Percentiles rank a stretch among this genome's conserved stretches.
phyloP scores from a whole-genome alignment of 2,113 vertebrate species.

The Pteronura brasiliensis region DNA sequence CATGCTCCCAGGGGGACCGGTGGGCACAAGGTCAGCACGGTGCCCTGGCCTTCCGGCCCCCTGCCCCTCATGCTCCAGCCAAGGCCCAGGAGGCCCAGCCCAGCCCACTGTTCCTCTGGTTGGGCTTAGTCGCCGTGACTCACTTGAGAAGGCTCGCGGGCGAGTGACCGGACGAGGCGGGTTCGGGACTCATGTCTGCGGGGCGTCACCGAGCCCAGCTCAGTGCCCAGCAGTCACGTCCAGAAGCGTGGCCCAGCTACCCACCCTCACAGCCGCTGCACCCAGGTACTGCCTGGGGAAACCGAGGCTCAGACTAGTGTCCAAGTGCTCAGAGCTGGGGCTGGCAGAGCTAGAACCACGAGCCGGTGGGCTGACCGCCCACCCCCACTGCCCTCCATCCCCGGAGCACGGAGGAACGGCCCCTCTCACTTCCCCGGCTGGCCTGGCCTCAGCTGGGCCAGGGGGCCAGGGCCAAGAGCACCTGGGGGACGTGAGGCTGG shows the following conservation, averaged over 20 bases:
- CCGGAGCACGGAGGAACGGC: fast-evolving
- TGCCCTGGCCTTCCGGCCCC: slow-evolving; percentile 48
- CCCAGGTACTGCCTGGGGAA: neutral
- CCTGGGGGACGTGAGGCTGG: fast-evolving
- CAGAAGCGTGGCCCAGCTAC: fast-evolving
- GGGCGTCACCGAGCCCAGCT: neutral
- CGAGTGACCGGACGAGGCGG: slow-evolving; percentile 34
- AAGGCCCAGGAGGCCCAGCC: slow-evolving; percentile 48
- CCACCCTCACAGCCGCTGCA: neutral
- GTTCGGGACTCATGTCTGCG: neutral
- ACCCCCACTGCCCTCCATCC: neutral
- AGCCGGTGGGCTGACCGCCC: fast-evolving
- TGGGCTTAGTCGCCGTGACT: slow-evolving; percentile 69
- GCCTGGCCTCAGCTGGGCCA: neutral
- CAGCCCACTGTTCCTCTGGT: slow-evolving; percentile 70
- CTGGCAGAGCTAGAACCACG: neutral
- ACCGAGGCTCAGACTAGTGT: neutral
- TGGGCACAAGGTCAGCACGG: neutral
- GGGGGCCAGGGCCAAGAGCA: neutral
- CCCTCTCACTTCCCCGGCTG: neutral
- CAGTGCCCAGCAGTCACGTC: fast-evolving
- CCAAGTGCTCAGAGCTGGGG: neutral
- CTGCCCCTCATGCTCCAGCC: slow-evolving; percentile 13
- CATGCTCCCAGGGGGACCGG: neutral
- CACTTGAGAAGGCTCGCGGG: slow-evolving; percentile 23